Evolutionary conservation across 2,113 vertebrate genomes (phyloP).

Genomic region (Misgurnus anguillicaudatus): DNA sequence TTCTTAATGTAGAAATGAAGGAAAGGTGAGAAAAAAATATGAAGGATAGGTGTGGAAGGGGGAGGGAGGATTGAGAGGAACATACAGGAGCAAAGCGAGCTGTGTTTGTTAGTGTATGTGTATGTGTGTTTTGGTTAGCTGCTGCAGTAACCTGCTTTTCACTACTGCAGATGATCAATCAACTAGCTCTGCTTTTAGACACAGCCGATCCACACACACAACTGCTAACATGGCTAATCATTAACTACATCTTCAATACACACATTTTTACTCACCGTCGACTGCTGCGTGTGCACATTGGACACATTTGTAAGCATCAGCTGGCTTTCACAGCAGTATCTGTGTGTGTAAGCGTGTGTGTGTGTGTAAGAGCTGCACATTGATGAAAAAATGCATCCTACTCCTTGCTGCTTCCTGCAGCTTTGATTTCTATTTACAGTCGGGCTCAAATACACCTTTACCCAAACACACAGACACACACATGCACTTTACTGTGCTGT

Average conservation of each 20-base stretch:
- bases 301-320: conserved; percentile 28
- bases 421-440: conserved; percentile 49
- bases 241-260: conserved; percentile 26
- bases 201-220: conserved; percentile 37
- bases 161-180: conserved; percentile 69
- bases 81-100: conserved; percentile 16
- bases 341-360: conserved; percentile 40
- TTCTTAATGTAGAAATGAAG: conserved; percentile 48
- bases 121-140: conserved; percentile 31
- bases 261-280: conserved; percentile 32
- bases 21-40: conserved; percentile 48
- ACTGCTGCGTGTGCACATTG: conserved; percentile 28
- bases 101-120: conserved; percentile 22
- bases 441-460: conserved; percentile 22
- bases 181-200: conserved; percentile 41
- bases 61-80: conserved; percentile 13
- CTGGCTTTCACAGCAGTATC: conserved; percentile 32
- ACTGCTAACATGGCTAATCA: conserved; percentile 33
- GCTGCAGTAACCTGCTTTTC: conserved; percentile 76
- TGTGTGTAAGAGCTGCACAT: conserved; percentile 35
- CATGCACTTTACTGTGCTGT: background rate
- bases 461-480: background rate
- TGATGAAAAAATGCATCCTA: conserved; percentile 48
- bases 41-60: conserved; percentile 37
- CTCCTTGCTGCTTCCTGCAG: conserved; percentile 39